Base-by-base conservation (phyloP, 2,888 invertebrate genomes). In the Petrolisthes cinctipes region DNA sequence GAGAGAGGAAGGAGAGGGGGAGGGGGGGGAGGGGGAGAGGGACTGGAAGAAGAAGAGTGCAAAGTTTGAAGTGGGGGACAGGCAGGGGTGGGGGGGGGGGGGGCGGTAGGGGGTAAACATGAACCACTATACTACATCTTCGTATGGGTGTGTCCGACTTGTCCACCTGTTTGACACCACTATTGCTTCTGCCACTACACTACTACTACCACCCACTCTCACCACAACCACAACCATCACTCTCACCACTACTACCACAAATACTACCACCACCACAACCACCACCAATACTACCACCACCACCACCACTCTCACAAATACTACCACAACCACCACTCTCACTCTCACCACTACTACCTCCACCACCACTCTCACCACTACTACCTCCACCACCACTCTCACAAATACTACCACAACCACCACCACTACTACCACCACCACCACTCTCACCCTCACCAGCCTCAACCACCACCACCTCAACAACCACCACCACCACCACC, bases 151-250 rank as follows among this genome's bases (percentile, higher is more conserved):
- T 7, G 4, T 73, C n/a, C 9, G 20, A n/a, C n/a, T 61, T 61
- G 14, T 61, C 14, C 61, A 9, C 7, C 14, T 14, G 14, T 14
- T 9, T n/a, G n/a, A 6, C 20, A 73, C 9, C n/a, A 73, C 73
- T n/a, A n/a, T n/a, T 73, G n/a, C 73, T 73, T 17, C 73, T 73
- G 20, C 20, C n/a, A 73, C 73, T 20, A 73, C 73, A 73, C 20
- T 73, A 73, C 73, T 20, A 73, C 73, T 73, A 73, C 73, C n/a
- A 73, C 20, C 20, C 7, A 9, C 20, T n/a, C 73, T 51, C 80
- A n/a, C 61, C 61, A 54, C 79, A 53, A 56, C 66, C 14, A 66
- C 9, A 23, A 82, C 81, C 53, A 7, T n/a, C 51, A 66, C 51
- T n/a, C n/a, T n/a, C n/a, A n/a, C n/a, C n/a, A n/a, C n/a, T n/a